These are phyloP conservation scores for Mormyrus lacerda DNA, from an alignment of 2,113 vertebrate species.

Conservation along the genomic window DNA sequence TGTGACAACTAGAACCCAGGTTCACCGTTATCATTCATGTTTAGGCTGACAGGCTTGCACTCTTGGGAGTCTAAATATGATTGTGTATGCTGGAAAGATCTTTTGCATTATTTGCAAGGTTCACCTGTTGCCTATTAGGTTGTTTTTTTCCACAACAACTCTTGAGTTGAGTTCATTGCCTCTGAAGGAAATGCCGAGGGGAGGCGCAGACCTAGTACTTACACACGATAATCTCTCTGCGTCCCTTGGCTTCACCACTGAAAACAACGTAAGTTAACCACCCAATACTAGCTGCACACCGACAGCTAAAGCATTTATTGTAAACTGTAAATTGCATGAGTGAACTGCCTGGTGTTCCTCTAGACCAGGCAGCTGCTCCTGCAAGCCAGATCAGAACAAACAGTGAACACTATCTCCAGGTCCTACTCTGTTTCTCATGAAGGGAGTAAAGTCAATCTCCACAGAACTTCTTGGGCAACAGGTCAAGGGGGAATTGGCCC, in stretches of 20 bases:
- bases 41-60: not conserved
- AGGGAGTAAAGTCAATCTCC: not conserved
- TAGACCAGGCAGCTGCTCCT: not conserved
- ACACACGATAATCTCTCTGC: not conserved
- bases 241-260: not conserved
- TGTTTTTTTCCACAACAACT: slow-evolving; percentile 7
- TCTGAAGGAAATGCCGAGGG: not conserved
- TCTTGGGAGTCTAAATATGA: not conserved
- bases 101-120: slow-evolving; percentile 5
- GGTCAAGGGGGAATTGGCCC: not conserved
- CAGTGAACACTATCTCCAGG: not conserved
- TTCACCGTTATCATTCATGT: not conserved
- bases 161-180: not conserved
- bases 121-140: slow-evolving; percentile 5
- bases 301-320: not conserved
- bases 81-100: not conserved
- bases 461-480: not conserved
- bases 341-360: not conserved
- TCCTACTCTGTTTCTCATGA: not conserved
- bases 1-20: not conserved
- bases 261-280: not conserved
- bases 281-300: not conserved
- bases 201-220: not conserved
- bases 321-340: not conserved
- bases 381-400: not conserved